Conservation (phyloP, 1,140 invertebrate species). For the Eumaeus atala region DNA sequence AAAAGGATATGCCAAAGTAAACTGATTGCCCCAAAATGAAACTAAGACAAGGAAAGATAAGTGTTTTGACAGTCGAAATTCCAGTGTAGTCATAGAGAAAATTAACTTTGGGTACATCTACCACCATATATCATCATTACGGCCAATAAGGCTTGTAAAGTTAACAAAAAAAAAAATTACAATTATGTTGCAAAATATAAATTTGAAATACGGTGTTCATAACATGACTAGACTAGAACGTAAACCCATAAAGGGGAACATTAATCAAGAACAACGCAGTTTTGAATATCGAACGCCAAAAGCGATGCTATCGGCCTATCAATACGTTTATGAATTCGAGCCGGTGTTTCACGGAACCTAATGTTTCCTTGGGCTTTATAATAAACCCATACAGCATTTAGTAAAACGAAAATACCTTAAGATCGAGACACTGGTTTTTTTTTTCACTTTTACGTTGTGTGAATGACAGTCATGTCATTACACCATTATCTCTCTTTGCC, state of each 20-base stretch:
- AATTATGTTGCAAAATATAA: constrained; percentile 21
- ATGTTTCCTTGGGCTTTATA: constrained; percentile 25
- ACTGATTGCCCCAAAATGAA: too few species aligned
- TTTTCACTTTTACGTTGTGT: too few species aligned
- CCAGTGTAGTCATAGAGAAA: too few species aligned
- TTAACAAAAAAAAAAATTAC: constrained; percentile 13
- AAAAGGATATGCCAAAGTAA: too few species aligned
- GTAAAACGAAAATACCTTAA: too few species aligned
- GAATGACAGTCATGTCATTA: too few species aligned
- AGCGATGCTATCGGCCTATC: constrained; percentile 48
- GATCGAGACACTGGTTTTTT: too few species aligned
- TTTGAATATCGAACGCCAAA: constrained; percentile 64
- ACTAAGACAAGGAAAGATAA: too few species aligned
- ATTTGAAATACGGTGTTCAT: constrained; percentile 28
- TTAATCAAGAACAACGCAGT: constrained; percentile 63
- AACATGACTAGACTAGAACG: constrained; percentile 25
- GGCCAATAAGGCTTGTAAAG: background rate
- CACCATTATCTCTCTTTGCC: too few species aligned
- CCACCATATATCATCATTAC: too few species aligned
- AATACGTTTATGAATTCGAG: constrained; percentile 40
- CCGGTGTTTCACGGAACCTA: constrained; percentile 27
- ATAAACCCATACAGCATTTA: background rate
- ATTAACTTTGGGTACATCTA: too few species aligned
- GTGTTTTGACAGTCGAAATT: too few species aligned
- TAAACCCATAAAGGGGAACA: constrained; percentile 53